These are phyloP conservation scores for Otocyon megalotis DNA, from an alignment of 2,113 vertebrate genomes.

Conservation along the genomic window DNA sequence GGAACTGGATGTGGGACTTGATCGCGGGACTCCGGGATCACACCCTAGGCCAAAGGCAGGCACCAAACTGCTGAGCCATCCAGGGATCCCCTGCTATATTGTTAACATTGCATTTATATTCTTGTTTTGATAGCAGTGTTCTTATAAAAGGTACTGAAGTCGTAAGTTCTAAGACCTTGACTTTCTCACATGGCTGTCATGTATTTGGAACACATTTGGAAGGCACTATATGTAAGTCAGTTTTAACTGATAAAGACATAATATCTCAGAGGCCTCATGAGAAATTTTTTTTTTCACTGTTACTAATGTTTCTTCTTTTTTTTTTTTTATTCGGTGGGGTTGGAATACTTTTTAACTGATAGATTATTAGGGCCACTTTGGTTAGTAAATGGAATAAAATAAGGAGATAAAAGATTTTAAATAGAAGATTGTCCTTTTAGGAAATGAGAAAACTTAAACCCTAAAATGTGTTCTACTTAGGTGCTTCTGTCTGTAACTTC, in stretches of 20 bases:
- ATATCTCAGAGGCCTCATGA: not conserved
- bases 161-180: slow-evolving; percentile 11
- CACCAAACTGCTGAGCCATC: too few species aligned
- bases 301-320: not conserved
- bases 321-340: not conserved
- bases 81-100: not conserved
- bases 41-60: too few species aligned
- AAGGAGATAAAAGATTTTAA: slow-evolving; percentile 46
- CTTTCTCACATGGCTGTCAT: not conserved
- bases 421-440: not conserved
- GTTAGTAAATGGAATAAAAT: slow-evolving; percentile 50
- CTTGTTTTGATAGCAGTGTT: not conserved
- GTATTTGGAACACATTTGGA: slow-evolving; percentile 30
- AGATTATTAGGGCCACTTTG: not conserved
- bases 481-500: not conserved
- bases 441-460: not conserved
- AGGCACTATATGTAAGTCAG: not conserved
- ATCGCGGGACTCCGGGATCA: too few species aligned
- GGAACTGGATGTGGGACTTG: too few species aligned
- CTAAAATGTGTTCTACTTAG: not conserved
- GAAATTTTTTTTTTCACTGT: not conserved
- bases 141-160: slow-evolving; percentile 7
- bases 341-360: not conserved
- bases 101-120: not conserved
- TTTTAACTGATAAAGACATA: slow-evolving; percentile 41